phyloP scores from a whole-genome alignment of 2,888 invertebrate genomes.

The Troglohyphantes excavatus region DNA sequence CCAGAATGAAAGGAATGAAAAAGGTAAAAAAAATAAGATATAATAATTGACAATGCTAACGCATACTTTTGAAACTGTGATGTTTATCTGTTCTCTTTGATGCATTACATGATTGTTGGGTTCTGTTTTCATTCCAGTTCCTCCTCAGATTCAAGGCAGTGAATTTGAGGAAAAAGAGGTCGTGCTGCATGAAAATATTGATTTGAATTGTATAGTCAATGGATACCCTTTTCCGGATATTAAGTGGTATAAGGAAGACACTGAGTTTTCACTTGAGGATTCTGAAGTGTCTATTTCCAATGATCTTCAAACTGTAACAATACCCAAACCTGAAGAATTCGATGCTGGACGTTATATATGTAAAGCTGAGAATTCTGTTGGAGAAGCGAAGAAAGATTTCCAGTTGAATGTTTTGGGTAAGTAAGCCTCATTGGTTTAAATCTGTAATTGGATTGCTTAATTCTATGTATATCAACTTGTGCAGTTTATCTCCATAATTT shows the following conservation, averaged over 20 bases:
- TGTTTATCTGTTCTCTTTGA: no score
- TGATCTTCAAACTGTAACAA: slow-evolving; percentile 80
- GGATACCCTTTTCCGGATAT: slow-evolving; percentile 77
- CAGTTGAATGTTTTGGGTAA: slow-evolving; percentile 66
- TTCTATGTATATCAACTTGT: no score
- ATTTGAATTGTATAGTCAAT: slow-evolving; percentile 66
- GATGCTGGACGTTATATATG: slow-evolving; percentile 69
- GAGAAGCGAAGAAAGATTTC: slow-evolving; percentile 49
- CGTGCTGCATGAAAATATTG: slow-evolving; percentile 39
- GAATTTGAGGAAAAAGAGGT: slow-evolving; percentile 58
- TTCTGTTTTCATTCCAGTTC: slow-evolving; percentile 43
- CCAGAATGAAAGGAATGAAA: no score
- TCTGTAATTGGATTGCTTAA: neutral
- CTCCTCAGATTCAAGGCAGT: slow-evolving; percentile 65
- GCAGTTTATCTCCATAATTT: no score
- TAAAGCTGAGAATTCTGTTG: slow-evolving; percentile 50
- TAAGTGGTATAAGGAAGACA: slow-evolving; percentile 74
- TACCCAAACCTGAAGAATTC: slow-evolving; percentile 81
- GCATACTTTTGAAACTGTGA: no score
- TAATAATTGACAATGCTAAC: no score
- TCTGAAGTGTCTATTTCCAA: slow-evolving; percentile 14
- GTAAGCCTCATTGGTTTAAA: neutral
- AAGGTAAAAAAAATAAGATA: no score
- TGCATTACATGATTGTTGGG: slow-evolving; percentile 40
- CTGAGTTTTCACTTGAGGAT: slow-evolving; percentile 8